Evolutionary conservation across 2,113 vertebrate species (phyloP), one percentile per base, ranked within the genome.

Genomic region (Mirounga angustirostris): DNA sequence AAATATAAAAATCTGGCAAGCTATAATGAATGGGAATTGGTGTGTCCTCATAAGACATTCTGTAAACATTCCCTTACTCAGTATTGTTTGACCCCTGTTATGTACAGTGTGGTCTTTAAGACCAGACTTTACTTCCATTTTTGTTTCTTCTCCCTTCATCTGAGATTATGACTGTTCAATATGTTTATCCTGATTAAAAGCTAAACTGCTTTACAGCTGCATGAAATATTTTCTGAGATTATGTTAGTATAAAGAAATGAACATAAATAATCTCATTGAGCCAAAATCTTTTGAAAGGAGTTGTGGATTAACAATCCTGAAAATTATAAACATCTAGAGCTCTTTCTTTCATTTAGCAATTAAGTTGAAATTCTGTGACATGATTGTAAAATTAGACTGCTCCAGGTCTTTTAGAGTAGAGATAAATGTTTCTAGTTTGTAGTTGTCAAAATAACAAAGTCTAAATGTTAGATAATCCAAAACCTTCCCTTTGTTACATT

Each of bases 311-410:
- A n/a, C 7, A 16, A 69, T n/a, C 33, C 65, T 69, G 33, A 69
- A n/a, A 69, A 69, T n/a, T 69, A 18, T 69, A n/a, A 69, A 69
- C 10, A 1, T 71, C 58, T 78, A 86, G 65, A 96, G 59, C 22
- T 82, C 69, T 74, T 76, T 92, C 11, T 78, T 86, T 85, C 28
- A 63, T 33, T 96, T 7, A 91, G 18, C 78, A 94, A 15, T 58
- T 78, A 54, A 83, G 40, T 93, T 94, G 94, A 94, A 92, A 84
- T 85, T 97, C 69, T 86, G 14, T 83, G 69, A 58, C 21, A 14
- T 87, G 12, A 24, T 63, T 69, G 2, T 95, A 59, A 84, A 92
- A 85, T 96, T 89, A 95, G 52, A 84, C 21, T 92, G 46, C 16
- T 91, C 95, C 8, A 65, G 7, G 10, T 86, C 46, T 84, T 91